Conservation (phyloP, 2,113 vertebrate genomes). For the Apodemus speciosus region DNA sequence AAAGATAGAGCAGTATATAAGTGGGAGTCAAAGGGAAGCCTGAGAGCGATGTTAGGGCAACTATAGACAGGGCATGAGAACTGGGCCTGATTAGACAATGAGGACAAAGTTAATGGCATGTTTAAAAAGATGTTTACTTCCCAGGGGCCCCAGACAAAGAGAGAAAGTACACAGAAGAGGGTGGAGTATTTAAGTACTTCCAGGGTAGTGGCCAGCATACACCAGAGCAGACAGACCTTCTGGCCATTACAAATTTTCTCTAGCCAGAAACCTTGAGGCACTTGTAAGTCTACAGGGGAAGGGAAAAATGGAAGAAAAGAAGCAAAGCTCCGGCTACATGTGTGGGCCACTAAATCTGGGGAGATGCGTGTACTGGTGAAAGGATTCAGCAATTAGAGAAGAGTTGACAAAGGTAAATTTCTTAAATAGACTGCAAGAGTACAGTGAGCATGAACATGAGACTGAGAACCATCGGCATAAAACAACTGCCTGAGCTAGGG, state of each 20-base stretch:
- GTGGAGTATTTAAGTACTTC: not conserved
- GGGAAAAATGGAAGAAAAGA: too few relatives aligned
- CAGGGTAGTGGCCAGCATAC: not conserved
- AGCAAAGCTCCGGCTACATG: not conserved
- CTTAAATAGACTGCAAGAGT: not conserved
- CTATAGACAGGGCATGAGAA: not conserved
- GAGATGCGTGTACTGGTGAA: not conserved
- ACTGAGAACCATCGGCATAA: not conserved
- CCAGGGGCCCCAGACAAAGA: not conserved
- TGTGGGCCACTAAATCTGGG: too few relatives aligned
- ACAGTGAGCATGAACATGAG: not conserved
- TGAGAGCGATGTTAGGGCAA: not conserved
- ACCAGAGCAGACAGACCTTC: not conserved
- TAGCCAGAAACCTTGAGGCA: not conserved
- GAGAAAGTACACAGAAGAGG: not conserved
- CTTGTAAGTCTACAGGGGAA: not conserved
- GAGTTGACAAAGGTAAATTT: too few relatives aligned
- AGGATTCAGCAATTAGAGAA: not conserved
- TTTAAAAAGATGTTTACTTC: not conserved
- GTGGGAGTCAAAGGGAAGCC: not conserved
- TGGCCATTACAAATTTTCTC: not conserved
- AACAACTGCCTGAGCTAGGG: not conserved
- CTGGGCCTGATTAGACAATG: not conserved
- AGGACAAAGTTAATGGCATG: not conserved
- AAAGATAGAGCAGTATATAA: not conserved